Evolutionary conservation across 2,797 vertebrate genomes (phyloP).

Genomic region (Balearica regulorum): DNA sequence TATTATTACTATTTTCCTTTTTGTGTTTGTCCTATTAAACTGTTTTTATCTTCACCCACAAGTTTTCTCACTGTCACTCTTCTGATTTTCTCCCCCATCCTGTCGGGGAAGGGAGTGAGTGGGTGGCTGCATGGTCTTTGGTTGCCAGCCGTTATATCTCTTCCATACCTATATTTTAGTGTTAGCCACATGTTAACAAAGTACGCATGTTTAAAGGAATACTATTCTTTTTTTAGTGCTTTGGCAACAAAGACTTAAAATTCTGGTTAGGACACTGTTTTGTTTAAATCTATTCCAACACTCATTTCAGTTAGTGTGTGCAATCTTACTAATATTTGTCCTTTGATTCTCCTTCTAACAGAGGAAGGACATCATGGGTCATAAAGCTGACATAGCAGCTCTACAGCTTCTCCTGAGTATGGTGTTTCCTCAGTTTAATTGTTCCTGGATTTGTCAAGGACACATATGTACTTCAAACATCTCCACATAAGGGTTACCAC

Average conservation of each 20-base stretch:
- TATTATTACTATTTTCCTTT: no score
- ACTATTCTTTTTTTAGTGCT: background rate
- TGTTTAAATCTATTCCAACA: background rate
- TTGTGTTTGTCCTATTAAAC: no score
- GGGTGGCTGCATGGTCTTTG: no score
- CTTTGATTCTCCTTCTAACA: background rate
- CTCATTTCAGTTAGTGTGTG: background rate
- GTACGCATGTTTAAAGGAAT: background rate
- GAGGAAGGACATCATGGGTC: background rate
- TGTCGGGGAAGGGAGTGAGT: no score
- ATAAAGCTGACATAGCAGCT: background rate
- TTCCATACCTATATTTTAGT: background rate
- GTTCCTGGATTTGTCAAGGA: background rate
- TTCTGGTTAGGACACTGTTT: background rate
- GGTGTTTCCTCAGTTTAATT: background rate
- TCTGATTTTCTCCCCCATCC: no score
- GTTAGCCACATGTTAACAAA: background rate
- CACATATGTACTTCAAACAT: background rate
- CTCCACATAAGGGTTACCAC: accelerated
- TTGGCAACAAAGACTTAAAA: background rate
- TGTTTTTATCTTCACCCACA: no score
- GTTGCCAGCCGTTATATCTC: no score
- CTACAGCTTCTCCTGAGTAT: background rate
- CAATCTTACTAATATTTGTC: background rate
- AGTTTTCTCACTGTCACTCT: no score